Evolutionary conservation across 2,113 vertebrate species (phyloP).

Genomic region (Origma solitaria): DNA sequence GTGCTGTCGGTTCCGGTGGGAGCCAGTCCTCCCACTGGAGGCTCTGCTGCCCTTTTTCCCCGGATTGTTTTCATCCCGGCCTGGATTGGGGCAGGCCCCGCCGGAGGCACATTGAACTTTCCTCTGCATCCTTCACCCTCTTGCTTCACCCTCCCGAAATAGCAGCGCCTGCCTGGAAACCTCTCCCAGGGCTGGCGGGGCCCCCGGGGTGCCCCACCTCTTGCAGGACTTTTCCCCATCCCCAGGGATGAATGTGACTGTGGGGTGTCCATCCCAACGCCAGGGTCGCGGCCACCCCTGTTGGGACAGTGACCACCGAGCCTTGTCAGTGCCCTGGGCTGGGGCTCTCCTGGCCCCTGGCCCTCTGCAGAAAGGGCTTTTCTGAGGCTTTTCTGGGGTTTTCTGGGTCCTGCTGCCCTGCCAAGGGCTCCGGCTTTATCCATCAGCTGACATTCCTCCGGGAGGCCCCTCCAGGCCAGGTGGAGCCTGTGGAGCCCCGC

Average conservation of each 20-base stretch:
- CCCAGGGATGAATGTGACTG: background rate
- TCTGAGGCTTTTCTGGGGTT: background rate
- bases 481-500: background rate
- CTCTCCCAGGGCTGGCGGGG: background rate
- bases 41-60: background rate
- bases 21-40: background rate
- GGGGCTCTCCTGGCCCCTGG: background rate
- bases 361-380: background rate
- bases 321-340: rapidly evolving
- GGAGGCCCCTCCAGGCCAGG: slow-evolving; percentile 26
- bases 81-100: background rate
- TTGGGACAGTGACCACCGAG: background rate
- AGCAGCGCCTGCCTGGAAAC: background rate
- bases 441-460: slow-evolving; percentile 56
- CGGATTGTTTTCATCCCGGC: background rate
- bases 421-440: slow-evolving; percentile 22
- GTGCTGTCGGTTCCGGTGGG: background rate
- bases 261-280: background rate
- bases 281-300: rapidly evolving
- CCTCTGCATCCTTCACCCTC: slow-evolving; percentile 19
- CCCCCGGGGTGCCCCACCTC: background rate
- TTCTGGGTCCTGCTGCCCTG: background rate
- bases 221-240: background rate
- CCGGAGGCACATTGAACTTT: slow-evolving; percentile 2
- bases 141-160: slow-evolving; percentile 47